Percentiles rank a stretch among this genome's conserved stretches.
Conservation (phyloP, 2,113 vertebrate genomes). For the Pyrgilauda ruficollis region DNA sequence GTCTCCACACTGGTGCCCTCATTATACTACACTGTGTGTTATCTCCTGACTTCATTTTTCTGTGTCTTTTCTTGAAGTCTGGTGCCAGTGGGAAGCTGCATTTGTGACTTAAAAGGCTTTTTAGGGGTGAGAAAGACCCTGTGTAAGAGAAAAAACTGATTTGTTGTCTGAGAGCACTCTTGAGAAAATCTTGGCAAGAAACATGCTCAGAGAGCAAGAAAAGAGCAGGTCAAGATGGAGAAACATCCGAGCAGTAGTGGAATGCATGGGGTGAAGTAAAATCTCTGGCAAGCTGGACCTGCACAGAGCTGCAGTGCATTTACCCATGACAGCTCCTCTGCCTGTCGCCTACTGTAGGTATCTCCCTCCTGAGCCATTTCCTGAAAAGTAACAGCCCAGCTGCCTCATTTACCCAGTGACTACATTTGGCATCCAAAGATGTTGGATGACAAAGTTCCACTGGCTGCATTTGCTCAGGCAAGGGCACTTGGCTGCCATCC, state of each 20-base stretch:
- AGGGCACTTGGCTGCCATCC: neutral
- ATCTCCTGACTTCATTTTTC: slow-evolving; percentile 21
- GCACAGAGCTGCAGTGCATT: neutral
- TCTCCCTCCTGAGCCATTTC: neutral
- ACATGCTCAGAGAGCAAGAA: neutral
- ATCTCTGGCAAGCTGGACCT: neutral
- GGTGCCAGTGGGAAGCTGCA: slow-evolving; percentile 4
- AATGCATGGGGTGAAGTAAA: neutral
- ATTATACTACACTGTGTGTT: neutral
- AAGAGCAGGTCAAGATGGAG: slow-evolving; percentile 47
- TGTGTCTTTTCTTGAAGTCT: neutral
- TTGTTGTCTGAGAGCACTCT: slow-evolving; percentile 10
- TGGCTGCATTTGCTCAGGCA: neutral
- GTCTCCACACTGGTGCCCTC: slow-evolving; percentile 29
- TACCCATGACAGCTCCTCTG: neutral
- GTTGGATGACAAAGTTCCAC: neutral
- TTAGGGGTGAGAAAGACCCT: slow-evolving; percentile 20
- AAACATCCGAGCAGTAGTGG: neutral
- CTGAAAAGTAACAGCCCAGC: slow-evolving; percentile 13
- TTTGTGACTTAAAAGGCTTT: neutral
- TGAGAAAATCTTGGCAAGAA: slow-evolving; percentile 40
- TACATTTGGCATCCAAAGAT: neutral
- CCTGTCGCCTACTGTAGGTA: neutral
- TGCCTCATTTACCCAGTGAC: neutral
- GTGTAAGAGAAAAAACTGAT: neutral